phyloP scores from a whole-genome alignment of 2,888 invertebrate species.

The Dynastes tityus region DNA sequence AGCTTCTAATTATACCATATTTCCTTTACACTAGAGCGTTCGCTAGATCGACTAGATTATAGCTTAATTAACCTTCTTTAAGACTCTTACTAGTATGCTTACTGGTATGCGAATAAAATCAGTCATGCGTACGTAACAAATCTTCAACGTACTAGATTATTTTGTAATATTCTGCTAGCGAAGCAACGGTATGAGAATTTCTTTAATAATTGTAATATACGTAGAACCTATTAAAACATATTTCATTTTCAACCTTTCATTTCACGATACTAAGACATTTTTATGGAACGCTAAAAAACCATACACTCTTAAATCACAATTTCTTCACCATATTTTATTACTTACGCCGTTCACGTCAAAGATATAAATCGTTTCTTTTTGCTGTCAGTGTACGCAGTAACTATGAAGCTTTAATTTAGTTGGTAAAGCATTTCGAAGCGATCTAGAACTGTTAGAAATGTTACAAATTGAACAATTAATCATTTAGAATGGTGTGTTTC shows the following conservation, averaged over 20 bases:
- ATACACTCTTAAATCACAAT: background rate
- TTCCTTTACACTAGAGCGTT: too few species aligned
- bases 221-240: too few species aligned
- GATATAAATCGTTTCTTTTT: conserved; percentile 29
- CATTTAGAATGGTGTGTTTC: conserved; percentile 10
- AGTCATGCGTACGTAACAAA: too few species aligned
- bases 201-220: too few species aligned
- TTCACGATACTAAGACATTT: background rate
- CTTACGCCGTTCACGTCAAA: conserved; percentile 13
- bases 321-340: conserved; percentile 8
- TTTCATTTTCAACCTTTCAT: background rate
- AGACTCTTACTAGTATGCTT: too few species aligned
- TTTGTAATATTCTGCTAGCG: too few species aligned
- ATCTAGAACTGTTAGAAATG: conserved; percentile 15
- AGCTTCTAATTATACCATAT: too few species aligned
- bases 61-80: too few species aligned
- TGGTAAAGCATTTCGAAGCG: background rate
- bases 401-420: conserved; percentile 24
- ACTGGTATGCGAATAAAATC: too few species aligned
- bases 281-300: background rate
- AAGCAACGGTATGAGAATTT: too few species aligned
- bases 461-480: conserved; percentile 19
- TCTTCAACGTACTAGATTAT: too few species aligned
- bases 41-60: too few species aligned
- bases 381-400: conserved; percentile 2